Evolutionary conservation across 2,113 vertebrate species (phyloP).

Genomic region (Menura novaehollandiae): DNA sequence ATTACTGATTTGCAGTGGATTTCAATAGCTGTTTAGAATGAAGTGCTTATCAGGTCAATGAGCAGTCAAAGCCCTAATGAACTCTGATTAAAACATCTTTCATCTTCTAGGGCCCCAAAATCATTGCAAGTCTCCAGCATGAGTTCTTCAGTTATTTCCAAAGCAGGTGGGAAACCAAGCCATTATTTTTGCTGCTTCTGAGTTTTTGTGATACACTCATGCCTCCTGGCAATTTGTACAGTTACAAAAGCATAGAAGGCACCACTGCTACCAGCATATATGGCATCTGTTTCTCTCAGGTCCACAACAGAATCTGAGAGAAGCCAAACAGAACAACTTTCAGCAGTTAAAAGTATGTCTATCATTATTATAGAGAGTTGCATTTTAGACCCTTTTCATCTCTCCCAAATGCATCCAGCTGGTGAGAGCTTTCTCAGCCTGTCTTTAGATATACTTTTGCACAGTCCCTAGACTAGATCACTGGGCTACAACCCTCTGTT

Average conservation of each 20-base stretch:
- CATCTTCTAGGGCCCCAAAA: not conserved
- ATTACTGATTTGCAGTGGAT: not conserved
- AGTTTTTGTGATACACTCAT: not conserved
- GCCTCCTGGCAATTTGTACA: not conserved
- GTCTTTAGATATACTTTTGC: not conserved
- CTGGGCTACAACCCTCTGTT: not conserved
- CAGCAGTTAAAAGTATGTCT: not conserved
- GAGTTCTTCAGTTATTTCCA: not conserved
- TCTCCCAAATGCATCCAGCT: not conserved
- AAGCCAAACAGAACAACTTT: not conserved
- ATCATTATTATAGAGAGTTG: not conserved
- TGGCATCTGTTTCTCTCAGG: not conserved
- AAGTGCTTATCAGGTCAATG: not conserved
- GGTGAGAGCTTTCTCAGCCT: not conserved
- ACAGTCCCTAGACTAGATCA: not conserved
- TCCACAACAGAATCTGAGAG: not conserved
- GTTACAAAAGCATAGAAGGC: not conserved
- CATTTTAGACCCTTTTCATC: not conserved
- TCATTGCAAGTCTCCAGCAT: not conserved
- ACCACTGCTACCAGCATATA: accelerated
- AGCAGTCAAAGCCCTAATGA: not conserved
- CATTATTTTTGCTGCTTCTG: not conserved
- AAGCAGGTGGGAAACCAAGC: not conserved
- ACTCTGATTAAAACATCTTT: not conserved
- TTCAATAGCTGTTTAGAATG: not conserved